Evolutionary conservation across 1,140 invertebrate species (phyloP).

Genomic region (Steinernema khuongi): DNA sequence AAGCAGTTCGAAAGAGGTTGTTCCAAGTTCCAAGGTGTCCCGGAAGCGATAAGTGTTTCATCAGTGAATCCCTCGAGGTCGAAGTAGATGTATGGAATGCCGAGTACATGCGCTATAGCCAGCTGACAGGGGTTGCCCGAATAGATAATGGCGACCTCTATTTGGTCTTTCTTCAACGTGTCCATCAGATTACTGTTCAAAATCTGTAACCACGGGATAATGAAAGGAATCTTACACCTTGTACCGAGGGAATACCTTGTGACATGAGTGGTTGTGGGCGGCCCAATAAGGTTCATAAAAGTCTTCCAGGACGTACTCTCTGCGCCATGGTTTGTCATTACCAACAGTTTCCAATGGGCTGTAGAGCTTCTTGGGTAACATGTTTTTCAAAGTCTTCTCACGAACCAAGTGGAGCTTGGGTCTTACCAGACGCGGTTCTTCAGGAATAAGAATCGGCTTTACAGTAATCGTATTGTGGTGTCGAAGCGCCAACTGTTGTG

Average conservation of each 20-base stretch:
- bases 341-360: constrained; percentile 48
- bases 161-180: constrained; percentile 47
- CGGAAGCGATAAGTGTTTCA: constrained; percentile 52
- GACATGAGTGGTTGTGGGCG: constrained; percentile 55
- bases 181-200: constrained; percentile 57
- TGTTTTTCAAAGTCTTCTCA: constrained; percentile 54
- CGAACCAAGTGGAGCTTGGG: constrained; percentile 49
- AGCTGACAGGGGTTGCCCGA: constrained; percentile 55
- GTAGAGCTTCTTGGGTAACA: constrained; percentile 51
- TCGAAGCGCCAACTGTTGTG: constrained; percentile 54
- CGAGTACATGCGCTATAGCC: constrained; percentile 48
- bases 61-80: constrained; percentile 52
- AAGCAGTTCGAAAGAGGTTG: constrained; percentile 30
- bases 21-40: constrained; percentile 43
- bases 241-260: constrained; percentile 46
- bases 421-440: constrained; percentile 54
- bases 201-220: constrained; percentile 40
- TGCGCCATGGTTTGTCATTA: constrained; percentile 46
- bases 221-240: background rate
- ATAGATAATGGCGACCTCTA: constrained; percentile 55
- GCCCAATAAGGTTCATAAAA: constrained; percentile 49
- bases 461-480: constrained; percentile 54
- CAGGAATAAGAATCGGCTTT: constrained; percentile 57
- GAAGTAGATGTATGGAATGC: constrained; percentile 54
- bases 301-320: constrained; percentile 45